Conservation (phyloP, 2,797 vertebrate species). For the Dipus sagitta region DNA sequence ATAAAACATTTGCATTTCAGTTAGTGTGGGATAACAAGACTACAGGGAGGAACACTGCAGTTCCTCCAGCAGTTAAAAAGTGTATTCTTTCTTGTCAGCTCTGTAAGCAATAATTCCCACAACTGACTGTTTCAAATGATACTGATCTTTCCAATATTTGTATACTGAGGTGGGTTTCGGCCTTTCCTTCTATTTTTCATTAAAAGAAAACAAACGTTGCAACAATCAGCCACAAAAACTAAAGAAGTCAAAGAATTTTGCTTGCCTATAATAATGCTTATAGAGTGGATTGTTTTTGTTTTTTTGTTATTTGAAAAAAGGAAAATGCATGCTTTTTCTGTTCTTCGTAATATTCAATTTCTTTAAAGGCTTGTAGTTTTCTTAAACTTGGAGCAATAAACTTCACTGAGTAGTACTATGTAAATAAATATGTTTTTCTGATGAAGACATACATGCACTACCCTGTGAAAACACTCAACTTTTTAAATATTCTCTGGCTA, state of each 20-base stretch:
- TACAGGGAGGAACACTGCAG: conserved; percentile 86
- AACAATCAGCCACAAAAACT: conserved; percentile 76
- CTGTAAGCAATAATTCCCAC: conserved; percentile 87
- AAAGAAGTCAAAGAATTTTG: conserved; percentile 68
- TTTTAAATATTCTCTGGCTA: conserved; percentile 57
- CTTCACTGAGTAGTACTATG: conserved; percentile 25
- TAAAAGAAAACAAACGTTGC: conserved; percentile 74
- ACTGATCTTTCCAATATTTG: conserved; percentile 87
- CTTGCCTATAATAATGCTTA: not conserved
- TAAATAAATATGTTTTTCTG: conserved; percentile 55
- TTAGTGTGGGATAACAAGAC: conserved; percentile 90
- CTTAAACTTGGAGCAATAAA: conserved; percentile 33
- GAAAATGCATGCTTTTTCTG: conserved; percentile 11
- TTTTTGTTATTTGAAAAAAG: not conserved
- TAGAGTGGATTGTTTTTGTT: not conserved
- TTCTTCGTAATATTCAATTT: conserved; percentile 41
- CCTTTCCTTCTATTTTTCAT: conserved; percentile 70
- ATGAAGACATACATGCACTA: conserved; percentile 22
- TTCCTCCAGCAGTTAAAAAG: conserved; percentile 86
- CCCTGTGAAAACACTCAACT: conserved; percentile 50
- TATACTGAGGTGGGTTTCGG: conserved; percentile 31
- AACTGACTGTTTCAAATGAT: conserved; percentile 87
- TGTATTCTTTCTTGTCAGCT: conserved; percentile 83
- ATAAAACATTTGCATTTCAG: conserved; percentile 90
- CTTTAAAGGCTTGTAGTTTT: conserved; percentile 64